phyloP scores from a whole-genome alignment of 2,113 vertebrate genomes.

The Stomatorhinus ivindoensis region DNA sequence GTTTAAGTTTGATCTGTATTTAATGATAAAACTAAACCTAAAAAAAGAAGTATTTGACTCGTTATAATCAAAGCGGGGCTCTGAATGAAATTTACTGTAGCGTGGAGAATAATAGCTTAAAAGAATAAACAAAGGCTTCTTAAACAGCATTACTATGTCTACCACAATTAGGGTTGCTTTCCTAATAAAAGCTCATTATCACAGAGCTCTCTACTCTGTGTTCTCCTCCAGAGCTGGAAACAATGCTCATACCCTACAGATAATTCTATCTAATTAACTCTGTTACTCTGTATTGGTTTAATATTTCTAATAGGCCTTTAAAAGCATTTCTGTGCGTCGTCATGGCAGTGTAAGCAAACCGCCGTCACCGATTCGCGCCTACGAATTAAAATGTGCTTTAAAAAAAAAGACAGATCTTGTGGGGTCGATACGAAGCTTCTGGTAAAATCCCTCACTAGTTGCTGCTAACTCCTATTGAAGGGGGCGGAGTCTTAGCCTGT shows the following conservation, averaged over 20 bases:
- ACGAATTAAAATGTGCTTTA: not conserved
- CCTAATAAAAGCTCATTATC: slow-evolving; percentile 41
- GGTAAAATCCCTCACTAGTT: not conserved
- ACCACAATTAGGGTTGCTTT: slow-evolving; percentile 33
- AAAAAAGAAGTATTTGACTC: slow-evolving; percentile 37
- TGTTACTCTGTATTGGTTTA: slow-evolving; percentile 1
- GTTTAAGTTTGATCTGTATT: slow-evolving; percentile 41
- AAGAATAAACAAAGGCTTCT: slow-evolving; percentile 25
- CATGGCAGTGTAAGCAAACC: slow-evolving; percentile 23
- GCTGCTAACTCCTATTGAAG: not conserved
- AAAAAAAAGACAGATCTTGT: not conserved
- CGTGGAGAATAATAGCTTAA: slow-evolving; percentile 15
- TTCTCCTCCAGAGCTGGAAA: slow-evolving; percentile 15
- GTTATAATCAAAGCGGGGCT: slow-evolving; percentile 34
- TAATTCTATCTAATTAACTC: slow-evolving; percentile 34
- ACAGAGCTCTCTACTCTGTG: slow-evolving; percentile 8
- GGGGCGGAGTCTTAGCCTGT: not conserved
- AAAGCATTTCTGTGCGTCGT: slow-evolving; percentile 23
- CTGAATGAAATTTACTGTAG: slow-evolving; percentile 28
- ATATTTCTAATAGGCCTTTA: slow-evolving; percentile 23
- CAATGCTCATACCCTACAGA: slow-evolving; percentile 15
- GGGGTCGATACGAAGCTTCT: not conserved
- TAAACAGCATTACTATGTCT: slow-evolving; percentile 29
- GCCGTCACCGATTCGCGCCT: slow-evolving; percentile 18
- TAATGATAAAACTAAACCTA: slow-evolving; percentile 59